Percentiles rank a stretch among this genome's conserved stretches.
Conservation (phyloP, 2,797 vertebrate genomes). For the Aeoliscus strigatus region DNA sequence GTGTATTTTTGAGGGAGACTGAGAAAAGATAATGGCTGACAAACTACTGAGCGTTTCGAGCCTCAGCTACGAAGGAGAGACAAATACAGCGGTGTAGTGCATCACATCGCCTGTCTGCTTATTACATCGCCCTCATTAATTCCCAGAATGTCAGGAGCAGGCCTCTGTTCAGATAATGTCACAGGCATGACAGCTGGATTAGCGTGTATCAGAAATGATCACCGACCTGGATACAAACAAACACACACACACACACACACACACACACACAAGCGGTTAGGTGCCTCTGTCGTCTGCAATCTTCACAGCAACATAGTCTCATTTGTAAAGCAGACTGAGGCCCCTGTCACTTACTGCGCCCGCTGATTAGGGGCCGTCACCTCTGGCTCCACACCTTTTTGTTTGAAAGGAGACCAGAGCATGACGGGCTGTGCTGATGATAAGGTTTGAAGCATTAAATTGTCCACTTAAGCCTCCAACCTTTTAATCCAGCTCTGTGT, state of each 20-base stretch:
- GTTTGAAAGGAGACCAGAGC: conserved; percentile 44
- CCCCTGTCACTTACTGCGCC: conserved; percentile 12
- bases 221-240: conserved; percentile 28
- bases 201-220: conserved; percentile 66
- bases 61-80: conserved; percentile 12
- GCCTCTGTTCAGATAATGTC: conserved; percentile 58
- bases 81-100: conserved; percentile 40
- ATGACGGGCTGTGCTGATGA: conserved; percentile 37
- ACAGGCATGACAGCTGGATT: conserved; percentile 61
- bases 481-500: conserved; percentile 13
- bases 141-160: conserved; percentile 50
- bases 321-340: conserved; percentile 53
- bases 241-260: conserved; percentile 16
- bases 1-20: neutral
- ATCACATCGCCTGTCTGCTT: conserved; percentile 22
- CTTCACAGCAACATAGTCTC: conserved; percentile 26
- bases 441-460: conserved; percentile 28
- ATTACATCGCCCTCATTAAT: conserved; percentile 58
- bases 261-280: conserved; percentile 10
- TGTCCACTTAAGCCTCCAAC: conserved; percentile 18
- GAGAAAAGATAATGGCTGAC: conserved; percentile 1
- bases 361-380: conserved; percentile 49
- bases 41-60: conserved; percentile 27
- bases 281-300: conserved; percentile 17
- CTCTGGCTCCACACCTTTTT: conserved; percentile 43